Evolutionary conservation across 2,888 invertebrate genomes (phyloP).

Genomic region (Lycocerus yunnanus): DNA sequence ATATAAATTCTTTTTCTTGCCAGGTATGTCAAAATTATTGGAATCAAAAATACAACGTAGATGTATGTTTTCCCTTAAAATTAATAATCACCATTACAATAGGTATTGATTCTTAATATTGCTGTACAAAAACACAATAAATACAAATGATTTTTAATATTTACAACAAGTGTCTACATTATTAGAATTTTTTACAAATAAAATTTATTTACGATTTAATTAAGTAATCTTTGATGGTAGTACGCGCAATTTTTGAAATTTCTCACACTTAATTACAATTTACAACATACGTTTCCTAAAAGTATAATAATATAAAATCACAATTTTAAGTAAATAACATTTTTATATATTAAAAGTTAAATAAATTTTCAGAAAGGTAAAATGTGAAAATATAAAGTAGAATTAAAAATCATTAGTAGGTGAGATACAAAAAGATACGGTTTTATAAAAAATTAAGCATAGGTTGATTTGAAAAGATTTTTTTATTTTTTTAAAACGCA

Average conservation of each 20-base stretch:
- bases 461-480: background rate
- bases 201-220: slow-evolving; percentile 10
- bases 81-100: no score
- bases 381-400: no score
- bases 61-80: no score
- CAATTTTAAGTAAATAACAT: background rate
- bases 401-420: background rate
- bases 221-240: background rate
- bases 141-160: slow-evolving; percentile 21
- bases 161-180: slow-evolving; percentile 19
- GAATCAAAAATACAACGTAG: no score
- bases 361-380: no score
- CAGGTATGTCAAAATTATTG: no score
- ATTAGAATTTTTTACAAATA: slow-evolving; percentile 5
- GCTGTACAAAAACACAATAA: background rate
- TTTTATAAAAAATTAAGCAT: background rate
- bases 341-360: background rate
- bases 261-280: background rate
- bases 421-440: background rate
- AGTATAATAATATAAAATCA: background rate
- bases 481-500: background rate
- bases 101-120: background rate
- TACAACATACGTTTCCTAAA: background rate
- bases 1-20: no score
- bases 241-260: background rate